Conservation (phyloP, 2,888 invertebrate species). For the Cephalotes varians region DNA sequence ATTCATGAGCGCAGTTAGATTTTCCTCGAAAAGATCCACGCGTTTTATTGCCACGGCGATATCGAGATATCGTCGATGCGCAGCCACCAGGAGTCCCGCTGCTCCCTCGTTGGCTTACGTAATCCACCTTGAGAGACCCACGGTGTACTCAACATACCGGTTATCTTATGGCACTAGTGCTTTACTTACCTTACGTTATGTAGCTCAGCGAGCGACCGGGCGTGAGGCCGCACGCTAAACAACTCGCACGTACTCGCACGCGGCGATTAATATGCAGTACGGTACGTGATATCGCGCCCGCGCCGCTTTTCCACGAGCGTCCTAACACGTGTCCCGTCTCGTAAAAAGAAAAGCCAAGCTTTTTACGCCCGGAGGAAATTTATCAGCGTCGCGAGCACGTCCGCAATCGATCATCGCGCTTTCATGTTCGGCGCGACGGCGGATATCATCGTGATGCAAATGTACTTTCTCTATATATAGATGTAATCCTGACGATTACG, state of each 20-base stretch:
- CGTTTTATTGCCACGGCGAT: neutral
- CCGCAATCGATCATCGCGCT: slow-evolving; percentile 53
- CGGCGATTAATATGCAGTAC: slow-evolving; percentile 75
- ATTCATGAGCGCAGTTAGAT: neutral
- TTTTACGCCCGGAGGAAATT: slow-evolving; percentile 53
- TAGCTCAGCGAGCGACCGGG: slow-evolving; percentile 57
- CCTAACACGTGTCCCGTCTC: slow-evolving; percentile 62
- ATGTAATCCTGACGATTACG: slow-evolving; percentile 29
- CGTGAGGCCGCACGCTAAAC: slow-evolving; percentile 64
- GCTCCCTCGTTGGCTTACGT: slow-evolving; percentile 61
- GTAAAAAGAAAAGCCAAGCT: slow-evolving; percentile 50
- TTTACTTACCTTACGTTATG: slow-evolving; percentile 68
- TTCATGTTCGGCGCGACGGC: slow-evolving; percentile 26
- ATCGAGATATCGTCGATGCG: slow-evolving; percentile 23
- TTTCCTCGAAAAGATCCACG: neutral
- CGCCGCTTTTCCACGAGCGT: slow-evolving; percentile 37
- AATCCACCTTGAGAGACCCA: slow-evolving; percentile 48
- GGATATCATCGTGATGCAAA: slow-evolving; percentile 32
- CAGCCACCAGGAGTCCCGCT: slow-evolving; percentile 13
- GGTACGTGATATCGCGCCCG: slow-evolving; percentile 69
- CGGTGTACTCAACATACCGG: slow-evolving; percentile 50
- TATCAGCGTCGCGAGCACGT: slow-evolving; percentile 56
- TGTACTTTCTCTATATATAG: slow-evolving; percentile 34
- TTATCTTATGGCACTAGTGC: slow-evolving; percentile 70
- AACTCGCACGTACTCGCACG: slow-evolving; percentile 74